These are phyloP conservation scores for Zaprionus inermis DNA, from an alignment of 1,140 invertebrate genomes.

Conservation along the genomic window DNA sequence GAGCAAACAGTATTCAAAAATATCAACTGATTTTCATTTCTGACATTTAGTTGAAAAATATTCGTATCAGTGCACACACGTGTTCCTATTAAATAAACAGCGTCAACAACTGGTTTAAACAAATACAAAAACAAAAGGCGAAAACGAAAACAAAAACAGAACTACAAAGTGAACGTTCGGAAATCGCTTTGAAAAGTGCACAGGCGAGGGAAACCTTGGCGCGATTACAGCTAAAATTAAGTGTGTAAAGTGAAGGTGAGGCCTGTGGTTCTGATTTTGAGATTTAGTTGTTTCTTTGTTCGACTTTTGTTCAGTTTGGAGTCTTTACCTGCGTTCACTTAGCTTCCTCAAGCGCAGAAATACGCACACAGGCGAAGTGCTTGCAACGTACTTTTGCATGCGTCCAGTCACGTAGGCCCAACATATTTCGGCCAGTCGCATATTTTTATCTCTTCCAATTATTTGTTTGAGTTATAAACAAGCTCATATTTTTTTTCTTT, in stretches of 20 bases:
- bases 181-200: slow-evolving; percentile 45
- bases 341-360: background rate
- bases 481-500: slow-evolving; percentile 16
- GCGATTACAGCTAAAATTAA: slow-evolving; percentile 46
- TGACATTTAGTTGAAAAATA: slow-evolving; percentile 4
- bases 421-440: background rate
- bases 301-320: background rate
- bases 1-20: slow-evolving; percentile 31
- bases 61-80: slow-evolving; percentile 20
- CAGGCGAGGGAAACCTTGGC: slow-evolving; percentile 58
- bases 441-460: background rate
- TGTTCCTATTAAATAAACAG: slow-evolving; percentile 31
- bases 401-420: slow-evolving; percentile 67
- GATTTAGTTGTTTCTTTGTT: slow-evolving; percentile 31
- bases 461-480: slow-evolving; percentile 11
- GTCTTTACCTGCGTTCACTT: too few relatives aligned
- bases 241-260: slow-evolving; percentile 62
- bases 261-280: slow-evolving; percentile 20
- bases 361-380: background rate
- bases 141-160: slow-evolving; percentile 20
- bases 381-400: slow-evolving; percentile 22
- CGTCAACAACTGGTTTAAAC: slow-evolving; percentile 9
- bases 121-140: slow-evolving; percentile 19
- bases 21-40: slow-evolving; percentile 9
- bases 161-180: slow-evolving; percentile 51